phyloP scores from a whole-genome alignment of 1,140 invertebrate genomes.

The Choristoneura fumiferana region DNA sequence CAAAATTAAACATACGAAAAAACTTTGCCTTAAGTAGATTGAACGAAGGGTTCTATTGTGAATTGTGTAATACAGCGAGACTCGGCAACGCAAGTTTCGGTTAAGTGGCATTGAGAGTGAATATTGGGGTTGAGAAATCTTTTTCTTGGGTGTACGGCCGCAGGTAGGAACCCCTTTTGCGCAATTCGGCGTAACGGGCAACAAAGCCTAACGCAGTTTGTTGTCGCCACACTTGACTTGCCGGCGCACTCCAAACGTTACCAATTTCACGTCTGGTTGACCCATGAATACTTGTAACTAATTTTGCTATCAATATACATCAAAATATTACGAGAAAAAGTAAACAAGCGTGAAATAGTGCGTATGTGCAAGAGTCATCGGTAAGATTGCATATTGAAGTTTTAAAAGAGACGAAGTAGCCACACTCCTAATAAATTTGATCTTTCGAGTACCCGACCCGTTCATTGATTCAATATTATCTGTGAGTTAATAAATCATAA shows the following conservation, averaged over 20 bases:
- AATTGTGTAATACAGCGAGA: constrained; percentile 74
- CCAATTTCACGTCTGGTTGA: constrained; percentile 71
- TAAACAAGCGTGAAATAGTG: constrained; percentile 63
- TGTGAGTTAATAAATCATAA: neutral
- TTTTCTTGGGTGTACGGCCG: constrained; percentile 34
- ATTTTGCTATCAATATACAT: constrained; percentile 62
- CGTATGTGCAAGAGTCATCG: too few relatives aligned
- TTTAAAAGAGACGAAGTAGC: too few relatives aligned
- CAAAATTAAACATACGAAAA: constrained; percentile 68
- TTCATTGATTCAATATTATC: too few relatives aligned
- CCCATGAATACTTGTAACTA: constrained; percentile 66
- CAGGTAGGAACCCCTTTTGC: constrained; percentile 75
- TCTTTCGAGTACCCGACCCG: too few relatives aligned
- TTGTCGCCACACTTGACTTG: constrained; percentile 68
- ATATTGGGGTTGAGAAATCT: constrained; percentile 31
- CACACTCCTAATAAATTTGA: too few relatives aligned
- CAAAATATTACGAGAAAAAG: constrained; percentile 30
- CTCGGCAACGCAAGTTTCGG: constrained; percentile 41
- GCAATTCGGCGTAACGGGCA: constrained; percentile 65
- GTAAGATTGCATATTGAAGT: too few relatives aligned
- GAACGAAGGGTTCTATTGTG: constrained; percentile 67
- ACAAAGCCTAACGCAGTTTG: constrained; percentile 39
- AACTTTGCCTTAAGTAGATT: constrained; percentile 66
- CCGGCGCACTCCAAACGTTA: constrained; percentile 55
- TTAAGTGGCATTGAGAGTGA: constrained; percentile 2